phyloP scores from a whole-genome alignment of 2,113 vertebrate genomes.

The Tricholaema leucomelas region DNA sequence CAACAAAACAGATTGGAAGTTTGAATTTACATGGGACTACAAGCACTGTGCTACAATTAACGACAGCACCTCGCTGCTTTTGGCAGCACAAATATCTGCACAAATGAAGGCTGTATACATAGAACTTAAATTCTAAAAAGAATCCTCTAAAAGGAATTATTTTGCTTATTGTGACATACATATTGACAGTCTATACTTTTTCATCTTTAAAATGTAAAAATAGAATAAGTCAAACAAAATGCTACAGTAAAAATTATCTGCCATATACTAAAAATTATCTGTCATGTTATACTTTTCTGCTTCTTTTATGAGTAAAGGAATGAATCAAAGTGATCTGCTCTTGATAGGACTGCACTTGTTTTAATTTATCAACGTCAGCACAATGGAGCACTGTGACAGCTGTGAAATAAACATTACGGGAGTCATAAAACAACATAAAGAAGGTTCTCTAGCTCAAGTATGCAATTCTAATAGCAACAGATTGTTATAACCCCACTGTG shows the following conservation, averaged over 20 bases:
- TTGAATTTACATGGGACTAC: not conserved
- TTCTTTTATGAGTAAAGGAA: not conserved
- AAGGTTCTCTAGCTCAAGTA: conserved; percentile 1
- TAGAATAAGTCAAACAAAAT: not conserved
- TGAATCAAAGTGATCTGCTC: conserved; percentile 20
- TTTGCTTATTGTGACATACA: not conserved
- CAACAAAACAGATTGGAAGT: not conserved
- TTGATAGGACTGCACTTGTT: conserved; percentile 40
- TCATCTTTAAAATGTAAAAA: not conserved
- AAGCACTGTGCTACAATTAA: not conserved
- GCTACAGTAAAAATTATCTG: conserved; percentile 23
- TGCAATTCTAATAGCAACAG: conserved; percentile 2
- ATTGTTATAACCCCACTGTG: not conserved
- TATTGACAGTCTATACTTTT: not conserved
- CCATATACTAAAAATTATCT: conserved; percentile 19
- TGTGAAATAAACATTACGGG: conserved; percentile 45
- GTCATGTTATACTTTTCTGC: not conserved
- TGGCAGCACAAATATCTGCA: not conserved
- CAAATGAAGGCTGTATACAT: not conserved
- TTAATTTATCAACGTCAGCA: conserved; percentile 45
- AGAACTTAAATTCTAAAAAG: not conserved
- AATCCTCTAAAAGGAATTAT: not conserved
- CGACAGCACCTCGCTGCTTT: not conserved
- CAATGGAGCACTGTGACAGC: conserved; percentile 48
- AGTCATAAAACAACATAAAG: conserved; percentile 46